A percentile compares a stretch with the other conserved stretches of the same genome.
These are phyloP conservation scores for Plagodis dolabraria DNA, from an alignment of 2,888 invertebrate species.

Conservation along the genomic window DNA sequence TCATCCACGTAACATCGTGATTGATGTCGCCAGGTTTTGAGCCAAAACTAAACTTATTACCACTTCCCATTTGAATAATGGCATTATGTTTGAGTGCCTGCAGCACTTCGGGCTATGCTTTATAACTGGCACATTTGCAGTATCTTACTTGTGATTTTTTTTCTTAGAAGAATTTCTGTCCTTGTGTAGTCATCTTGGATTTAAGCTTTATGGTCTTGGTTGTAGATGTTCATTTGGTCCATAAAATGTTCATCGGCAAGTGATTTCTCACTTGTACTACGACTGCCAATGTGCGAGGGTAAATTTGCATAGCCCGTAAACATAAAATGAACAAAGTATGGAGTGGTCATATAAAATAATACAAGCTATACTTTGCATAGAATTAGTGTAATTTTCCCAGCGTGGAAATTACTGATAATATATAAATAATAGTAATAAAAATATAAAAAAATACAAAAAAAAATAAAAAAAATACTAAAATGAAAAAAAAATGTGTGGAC, in stretches of 20 bases:
- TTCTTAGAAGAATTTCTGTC: slow-evolving; percentile 32
- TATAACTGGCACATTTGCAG: slow-evolving; percentile 84
- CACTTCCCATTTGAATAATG: slow-evolving; percentile 78
- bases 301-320: slow-evolving; percentile 83
- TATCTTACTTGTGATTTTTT: slow-evolving; percentile 75
- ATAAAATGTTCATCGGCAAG: slow-evolving; percentile 50
- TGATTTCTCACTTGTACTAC: slow-evolving; percentile 70
- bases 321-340: slow-evolving; percentile 81
- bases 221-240: slow-evolving; percentile 34
- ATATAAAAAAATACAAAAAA: slow-evolving; percentile 49
- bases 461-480: slow-evolving; percentile 48
- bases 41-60: slow-evolving; percentile 72
- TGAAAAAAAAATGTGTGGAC: slow-evolving; percentile 75
- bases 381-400: slow-evolving; percentile 95
- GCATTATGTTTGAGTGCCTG: slow-evolving; percentile 66
- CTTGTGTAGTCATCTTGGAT: slow-evolving; percentile 27
- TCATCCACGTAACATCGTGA: slow-evolving; percentile 46
- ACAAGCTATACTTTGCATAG: slow-evolving; percentile 97
- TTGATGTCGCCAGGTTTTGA: slow-evolving; percentile 78
- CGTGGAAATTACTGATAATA: slow-evolving; percentile 83
- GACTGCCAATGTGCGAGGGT: slow-evolving; percentile 82
- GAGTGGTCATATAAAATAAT: slow-evolving; percentile 84
- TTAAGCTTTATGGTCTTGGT: slow-evolving; percentile 26
- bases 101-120: slow-evolving; percentile 83
- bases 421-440: slow-evolving; percentile 50